Evolutionary conservation across 2,888 invertebrate species (phyloP).

Genomic region (Ennomos erosarius): DNA sequence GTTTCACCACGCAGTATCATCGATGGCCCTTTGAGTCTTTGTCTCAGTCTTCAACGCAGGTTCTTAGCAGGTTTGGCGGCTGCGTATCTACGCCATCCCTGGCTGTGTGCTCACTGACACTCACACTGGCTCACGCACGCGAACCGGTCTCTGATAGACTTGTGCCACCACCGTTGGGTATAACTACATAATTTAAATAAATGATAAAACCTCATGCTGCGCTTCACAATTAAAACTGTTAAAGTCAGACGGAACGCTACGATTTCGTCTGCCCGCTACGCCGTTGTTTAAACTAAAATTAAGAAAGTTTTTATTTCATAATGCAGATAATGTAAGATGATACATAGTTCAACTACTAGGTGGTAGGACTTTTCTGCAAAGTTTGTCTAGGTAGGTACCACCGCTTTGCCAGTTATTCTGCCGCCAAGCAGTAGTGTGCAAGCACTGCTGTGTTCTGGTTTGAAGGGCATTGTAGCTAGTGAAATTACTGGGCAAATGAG

Average conservation of each 20-base stretch:
- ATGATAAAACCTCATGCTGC: conserved; percentile 68
- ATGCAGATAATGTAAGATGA: neutral
- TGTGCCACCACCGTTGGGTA: conserved; percentile 71
- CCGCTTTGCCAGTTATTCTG: too few relatives aligned
- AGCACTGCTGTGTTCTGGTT: too few relatives aligned
- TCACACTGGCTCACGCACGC: conserved; percentile 46
- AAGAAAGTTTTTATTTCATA: conserved; percentile 33
- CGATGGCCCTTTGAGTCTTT: conserved; percentile 38
- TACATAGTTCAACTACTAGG: too few relatives aligned
- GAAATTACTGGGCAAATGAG: too few relatives aligned
- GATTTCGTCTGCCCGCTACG: conserved; percentile 67
- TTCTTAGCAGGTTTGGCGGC: conserved; percentile 52
- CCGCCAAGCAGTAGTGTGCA: too few relatives aligned
- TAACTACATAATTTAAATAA: conserved; percentile 75
- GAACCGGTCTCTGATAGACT: conserved; percentile 72
- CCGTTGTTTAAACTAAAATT: conserved; percentile 57
- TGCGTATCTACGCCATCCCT: conserved; percentile 30
- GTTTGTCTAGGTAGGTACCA: too few relatives aligned
- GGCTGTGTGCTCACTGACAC: conserved; percentile 34
- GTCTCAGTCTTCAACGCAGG: conserved; percentile 31
- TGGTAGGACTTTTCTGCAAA: too few relatives aligned
- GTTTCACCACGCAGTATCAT: conserved; percentile 16
- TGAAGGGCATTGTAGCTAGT: too few relatives aligned
- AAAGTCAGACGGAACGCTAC: conserved; percentile 57
- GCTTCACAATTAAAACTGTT: conserved; percentile 78